These are phyloP conservation scores for Triplophysa yarkandensis DNA, from an alignment of 2,797 vertebrate genomes.

Conservation along the genomic window DNA sequence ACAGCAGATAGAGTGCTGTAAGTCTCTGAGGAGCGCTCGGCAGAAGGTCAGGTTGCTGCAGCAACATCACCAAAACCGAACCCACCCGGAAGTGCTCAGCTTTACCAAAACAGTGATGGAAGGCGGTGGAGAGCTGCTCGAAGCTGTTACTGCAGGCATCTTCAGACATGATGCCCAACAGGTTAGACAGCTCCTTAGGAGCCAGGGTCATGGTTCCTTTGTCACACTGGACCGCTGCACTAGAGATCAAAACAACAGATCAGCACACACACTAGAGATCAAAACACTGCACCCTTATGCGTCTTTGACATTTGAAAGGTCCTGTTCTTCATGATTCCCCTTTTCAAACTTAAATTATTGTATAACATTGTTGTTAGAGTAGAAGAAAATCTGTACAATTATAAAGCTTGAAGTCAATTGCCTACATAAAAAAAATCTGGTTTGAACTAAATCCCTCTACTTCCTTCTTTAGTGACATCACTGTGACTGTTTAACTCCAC, in stretches of 20 bases:
- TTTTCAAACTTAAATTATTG: no score
- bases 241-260: no score
- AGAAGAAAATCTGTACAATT: no score
- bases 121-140: slow-evolving; percentile 91
- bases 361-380: no score
- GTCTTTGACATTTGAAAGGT: no score
- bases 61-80: slow-evolving; percentile 91
- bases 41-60: slow-evolving; percentile 94
- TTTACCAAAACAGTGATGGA: slow-evolving; percentile 95
- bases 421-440: no score
- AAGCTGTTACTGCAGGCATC: slow-evolving; percentile 93
- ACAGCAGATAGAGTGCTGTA: slow-evolving; percentile 94
- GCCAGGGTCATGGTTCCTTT: slow-evolving; percentile 76
- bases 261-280: neutral
- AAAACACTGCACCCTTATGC: no score
- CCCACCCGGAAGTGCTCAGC: slow-evolving; percentile 94
- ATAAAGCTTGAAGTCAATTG: no score
- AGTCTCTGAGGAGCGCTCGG: slow-evolving; percentile 93
- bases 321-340: no score
- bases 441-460: no score
- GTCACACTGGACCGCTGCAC: neutral
- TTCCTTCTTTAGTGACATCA: no score
- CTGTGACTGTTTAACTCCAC: no score
- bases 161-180: slow-evolving; percentile 94
- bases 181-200: slow-evolving; percentile 90